Conservation (phyloP, 1,140 invertebrate species). For the Drosophila pseudoobscura region DNA sequence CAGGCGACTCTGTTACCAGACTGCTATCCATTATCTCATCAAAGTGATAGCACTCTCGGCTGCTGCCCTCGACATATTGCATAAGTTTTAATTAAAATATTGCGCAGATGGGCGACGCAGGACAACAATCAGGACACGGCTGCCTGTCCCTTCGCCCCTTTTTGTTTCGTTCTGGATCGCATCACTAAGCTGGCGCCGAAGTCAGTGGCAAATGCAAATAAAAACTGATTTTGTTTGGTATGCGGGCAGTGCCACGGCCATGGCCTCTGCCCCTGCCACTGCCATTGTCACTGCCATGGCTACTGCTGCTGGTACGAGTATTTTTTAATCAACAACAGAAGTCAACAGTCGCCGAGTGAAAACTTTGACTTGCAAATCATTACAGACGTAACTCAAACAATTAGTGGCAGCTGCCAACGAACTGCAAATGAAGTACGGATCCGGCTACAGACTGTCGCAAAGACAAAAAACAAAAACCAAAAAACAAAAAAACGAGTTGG, state of each 20-base stretch:
- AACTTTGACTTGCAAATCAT: constrained; percentile 82
- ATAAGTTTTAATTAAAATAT: constrained; percentile 77
- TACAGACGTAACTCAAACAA: constrained; percentile 81
- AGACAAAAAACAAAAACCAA: constrained; percentile 6
- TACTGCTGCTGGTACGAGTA: constrained; percentile 21
- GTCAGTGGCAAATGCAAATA: constrained; percentile 50
- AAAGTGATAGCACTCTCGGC: constrained; percentile 9
- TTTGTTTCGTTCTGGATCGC: constrained; percentile 9
- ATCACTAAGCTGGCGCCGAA: constrained; percentile 57
- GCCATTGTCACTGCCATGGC: background rate
- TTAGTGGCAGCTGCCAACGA: constrained; percentile 73
- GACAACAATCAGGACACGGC: constrained; percentile 43
- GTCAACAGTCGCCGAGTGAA: constrained; percentile 54
- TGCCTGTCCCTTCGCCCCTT: constrained; percentile 17
- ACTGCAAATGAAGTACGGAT: constrained; percentile 60
- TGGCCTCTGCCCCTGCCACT: background rate
- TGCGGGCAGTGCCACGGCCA: too few species aligned
- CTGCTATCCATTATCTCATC: background rate
- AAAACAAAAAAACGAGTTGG: background rate
- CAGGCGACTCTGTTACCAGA: background rate
- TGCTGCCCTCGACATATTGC: constrained; percentile 33
- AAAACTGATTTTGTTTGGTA: constrained; percentile 29
- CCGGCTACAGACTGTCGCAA: background rate
- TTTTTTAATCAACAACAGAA: constrained; percentile 79
- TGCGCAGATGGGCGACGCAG: constrained; percentile 44